Base-by-base conservation (phyloP, 2,888 invertebrate genomes). In the Acronicta psi region DNA sequence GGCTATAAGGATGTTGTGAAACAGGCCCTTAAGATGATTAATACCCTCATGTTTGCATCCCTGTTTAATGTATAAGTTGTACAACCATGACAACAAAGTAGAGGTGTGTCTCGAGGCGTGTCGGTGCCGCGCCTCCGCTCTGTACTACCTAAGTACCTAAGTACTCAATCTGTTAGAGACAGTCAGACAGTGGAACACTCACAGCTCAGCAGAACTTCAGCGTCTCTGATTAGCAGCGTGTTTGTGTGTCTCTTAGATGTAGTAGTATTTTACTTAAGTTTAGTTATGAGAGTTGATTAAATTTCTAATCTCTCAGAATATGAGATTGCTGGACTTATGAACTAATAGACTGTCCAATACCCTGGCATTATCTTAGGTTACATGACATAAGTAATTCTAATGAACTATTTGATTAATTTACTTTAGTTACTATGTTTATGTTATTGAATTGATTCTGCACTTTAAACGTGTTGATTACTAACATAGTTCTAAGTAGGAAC, bases 221-320 rank as follows among this genome's bases (percentile, higher is more conserved):
- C 3, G 20, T 41, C 42, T 53, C 43, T 62, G 63, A 62, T 61
- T 43, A 61, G 4, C 14, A 31, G 10, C n/a, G 46, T 25, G 25
- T 46, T 40, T 8, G 25, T 25, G 4, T 29, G 29, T 29, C 29
- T 29, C 29, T 29, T 11, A 18, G 37, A 20, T 41, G 20, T 7
- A 13, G 17, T 20, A 13, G 17, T 29, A 29, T 9, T 38, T 38
- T 17, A 38, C 17, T 7, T 38, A 17, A 11, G 29, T 29, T 9
- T 10, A 14, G 37, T 2, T 38, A 16, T 38, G 37, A 38, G 37
- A 38, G 37, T 14, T 29, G 11, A 29, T 11, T 11, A 29, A 11
- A 29, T 11, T 29, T 29, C 11, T 29, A 29, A 10, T 10, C 10
- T 2, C 1, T 3, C 29, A 29, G 11, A 10, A 25, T 25, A 25